phyloP scores from a whole-genome alignment of 2,888 invertebrate genomes.

The Chirona hameri region DNA sequence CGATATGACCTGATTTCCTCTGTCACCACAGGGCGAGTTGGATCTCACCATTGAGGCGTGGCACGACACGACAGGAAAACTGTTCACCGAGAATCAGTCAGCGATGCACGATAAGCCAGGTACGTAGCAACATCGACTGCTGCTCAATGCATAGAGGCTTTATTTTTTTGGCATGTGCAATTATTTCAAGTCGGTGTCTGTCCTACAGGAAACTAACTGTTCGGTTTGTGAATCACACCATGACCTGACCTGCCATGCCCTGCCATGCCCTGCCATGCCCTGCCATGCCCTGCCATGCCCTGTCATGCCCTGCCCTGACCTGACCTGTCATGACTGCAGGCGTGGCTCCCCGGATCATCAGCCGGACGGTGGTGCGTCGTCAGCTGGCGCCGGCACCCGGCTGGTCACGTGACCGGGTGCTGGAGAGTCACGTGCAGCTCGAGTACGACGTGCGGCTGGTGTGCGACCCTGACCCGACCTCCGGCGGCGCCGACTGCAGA shows the following conservation, averaged over 20 bases:
- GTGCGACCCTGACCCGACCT: neutral
- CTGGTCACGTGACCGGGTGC: neutral
- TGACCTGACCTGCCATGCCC: no score
- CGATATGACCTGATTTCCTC: neutral
- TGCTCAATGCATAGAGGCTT: no score
- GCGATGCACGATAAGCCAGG: neutral
- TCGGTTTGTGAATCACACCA: no score
- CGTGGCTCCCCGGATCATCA: neutral
- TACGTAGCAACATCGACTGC: neutral
- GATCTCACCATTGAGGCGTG: constrained; percentile 46
- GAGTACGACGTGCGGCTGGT: neutral
- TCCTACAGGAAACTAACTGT: no score
- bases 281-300: no score
- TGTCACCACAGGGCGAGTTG: no score
- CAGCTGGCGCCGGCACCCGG: neutral
- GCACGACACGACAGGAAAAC: constrained; percentile 43
- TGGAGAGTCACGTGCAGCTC: neutral
- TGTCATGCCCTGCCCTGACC: neutral
- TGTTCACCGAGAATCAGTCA: constrained; percentile 33
- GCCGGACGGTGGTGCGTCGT: constrained; percentile 1
- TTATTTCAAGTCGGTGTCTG: no score
- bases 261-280: no score
- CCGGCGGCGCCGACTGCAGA: neutral
- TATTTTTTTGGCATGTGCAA: no score
- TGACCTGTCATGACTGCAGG: neutral